phyloP scores from a whole-genome alignment of 1,140 invertebrate species.

The Calycopis cecrops region DNA sequence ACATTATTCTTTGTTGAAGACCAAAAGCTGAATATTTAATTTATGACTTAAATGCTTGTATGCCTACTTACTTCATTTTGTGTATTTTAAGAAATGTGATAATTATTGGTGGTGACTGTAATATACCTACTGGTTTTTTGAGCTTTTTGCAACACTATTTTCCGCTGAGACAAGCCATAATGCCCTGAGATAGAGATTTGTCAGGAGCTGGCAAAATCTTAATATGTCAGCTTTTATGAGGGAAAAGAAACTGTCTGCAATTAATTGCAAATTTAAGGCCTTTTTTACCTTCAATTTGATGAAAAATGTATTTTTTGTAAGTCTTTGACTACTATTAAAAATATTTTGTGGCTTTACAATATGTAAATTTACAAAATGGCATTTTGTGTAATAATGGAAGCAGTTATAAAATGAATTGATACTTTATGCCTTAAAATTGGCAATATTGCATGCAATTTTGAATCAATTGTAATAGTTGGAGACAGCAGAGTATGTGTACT shows the following conservation, averaged over 20 bases:
- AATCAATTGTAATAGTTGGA: neutral
- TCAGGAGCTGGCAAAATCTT: no score
- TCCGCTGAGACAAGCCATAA: neutral
- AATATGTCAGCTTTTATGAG: no score
- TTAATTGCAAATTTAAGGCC: no score
- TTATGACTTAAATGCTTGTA: neutral
- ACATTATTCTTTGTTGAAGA: conserved; percentile 9
- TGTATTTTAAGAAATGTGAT: conserved; percentile 22
- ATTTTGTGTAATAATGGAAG: neutral
- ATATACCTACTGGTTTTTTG: neutral
- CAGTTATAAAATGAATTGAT: conserved; percentile 3
- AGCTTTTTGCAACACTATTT: neutral
- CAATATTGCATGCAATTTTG: neutral
- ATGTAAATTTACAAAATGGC: neutral
- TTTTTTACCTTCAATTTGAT: no score
- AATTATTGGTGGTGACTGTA: conserved; percentile 14
- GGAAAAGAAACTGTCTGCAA: no score
- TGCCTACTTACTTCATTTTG: conserved; percentile 7
- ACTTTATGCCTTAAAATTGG: neutral
- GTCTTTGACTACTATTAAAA: neutral
- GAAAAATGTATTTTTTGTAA: no score
- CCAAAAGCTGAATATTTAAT: conserved; percentile 10
- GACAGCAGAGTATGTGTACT: neutral
- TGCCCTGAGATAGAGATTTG: no score
- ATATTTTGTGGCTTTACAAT: neutral